Base-by-base conservation (phyloP, 2,113 vertebrate genomes). In the Brienomyrus brachyistius region DNA sequence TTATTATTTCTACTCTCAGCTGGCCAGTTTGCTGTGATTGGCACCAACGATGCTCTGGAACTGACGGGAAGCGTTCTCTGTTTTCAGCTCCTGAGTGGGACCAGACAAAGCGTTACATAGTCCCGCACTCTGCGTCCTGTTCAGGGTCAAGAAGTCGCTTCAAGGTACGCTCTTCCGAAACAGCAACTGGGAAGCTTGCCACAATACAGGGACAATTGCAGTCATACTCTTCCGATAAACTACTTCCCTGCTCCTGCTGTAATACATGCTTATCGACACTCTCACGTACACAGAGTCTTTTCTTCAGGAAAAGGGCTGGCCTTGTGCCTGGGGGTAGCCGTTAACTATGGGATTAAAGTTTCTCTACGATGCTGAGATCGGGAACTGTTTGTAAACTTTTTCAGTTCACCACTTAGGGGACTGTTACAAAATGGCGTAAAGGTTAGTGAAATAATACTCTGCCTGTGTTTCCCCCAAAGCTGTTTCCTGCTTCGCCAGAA, bases 121-220 rank as follows among this genome's bases (percentile, higher is more conserved):
- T 96, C 86, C 94, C 95, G 88, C 95, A 96, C 90, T 96, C 96
- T 70, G 93, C 91, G 5, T 96, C 96, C 70, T 96, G 95, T 91
- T 95, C 95, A 21, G 95, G 95, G 87, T 93, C 96, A 82, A 94
- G 93, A 92, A 95, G 94, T 87, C 92, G 94, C 52, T 96, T 95
- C 91, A 96, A 96, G 95, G 95, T 96, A 93, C 0, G 1, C 54
- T 27, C 17, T 66, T 84, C 45, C 2, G 4, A 27, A 35, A 52
- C 84, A 54, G n/a, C 15, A 84, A 23, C 40, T 45, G 15, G 8
- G 50, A 52, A 51, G 31, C 23, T 10, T 86, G 47, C 82, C 45
- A 51, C 47, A 86, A 50, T 50, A 51, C 43, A 27, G 13, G n/a
- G 19, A 85, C 47, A n/a, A 43, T 13, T 51, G 83, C 83, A 82